A percentile compares a stretch with the other conserved stretches of the same genome.
phyloP scores from a whole-genome alignment of 2,113 vertebrate genomes.

The Plectropomus leopardus region DNA sequence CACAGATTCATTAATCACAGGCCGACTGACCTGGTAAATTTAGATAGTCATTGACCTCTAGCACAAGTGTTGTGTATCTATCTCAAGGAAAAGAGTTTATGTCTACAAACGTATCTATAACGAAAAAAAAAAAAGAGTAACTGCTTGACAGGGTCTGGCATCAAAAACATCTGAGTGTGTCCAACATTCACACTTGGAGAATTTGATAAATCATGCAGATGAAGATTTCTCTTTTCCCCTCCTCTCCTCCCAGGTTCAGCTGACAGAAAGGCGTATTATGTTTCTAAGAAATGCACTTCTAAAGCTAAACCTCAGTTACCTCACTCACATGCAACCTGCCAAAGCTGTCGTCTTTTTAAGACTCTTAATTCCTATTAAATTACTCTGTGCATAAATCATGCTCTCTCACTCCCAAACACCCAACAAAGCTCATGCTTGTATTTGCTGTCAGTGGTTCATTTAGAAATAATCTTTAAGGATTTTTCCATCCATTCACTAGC shows the following conservation, averaged over 20 bases:
- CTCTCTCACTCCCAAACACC: slow-evolving; percentile 37
- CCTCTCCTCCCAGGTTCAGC: slow-evolving; percentile 34
- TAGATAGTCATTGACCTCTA: slow-evolving; percentile 22
- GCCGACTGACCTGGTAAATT: slow-evolving; percentile 20
- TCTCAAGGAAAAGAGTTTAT: slow-evolving; percentile 27
- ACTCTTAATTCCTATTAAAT: slow-evolving; percentile 63
- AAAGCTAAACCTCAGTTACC: slow-evolving; percentile 55
- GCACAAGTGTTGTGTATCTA: background rate
- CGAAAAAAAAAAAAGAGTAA: background rate
- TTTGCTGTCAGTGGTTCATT: slow-evolving; percentile 63
- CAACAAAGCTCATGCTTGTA: slow-evolving; percentile 49
- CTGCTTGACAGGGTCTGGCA: slow-evolving; percentile 35
- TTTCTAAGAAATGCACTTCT: slow-evolving; percentile 56
- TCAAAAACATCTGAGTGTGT: slow-evolving; percentile 6
- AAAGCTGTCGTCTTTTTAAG: slow-evolving; percentile 56
- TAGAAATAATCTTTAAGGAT: slow-evolving; percentile 52
- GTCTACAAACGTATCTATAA: slow-evolving; percentile 20
- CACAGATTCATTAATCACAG: slow-evolving; percentile 26
- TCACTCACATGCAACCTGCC: slow-evolving; percentile 59
- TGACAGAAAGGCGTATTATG: slow-evolving; percentile 39
- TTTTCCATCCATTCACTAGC: slow-evolving; percentile 51
- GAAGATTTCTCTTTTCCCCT: slow-evolving; percentile 41
- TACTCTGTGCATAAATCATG: slow-evolving; percentile 60
- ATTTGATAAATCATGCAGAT: slow-evolving; percentile 53
- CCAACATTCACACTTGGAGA: slow-evolving; percentile 40